These are phyloP conservation scores for Drosophila ohnishii DNA, from an alignment of 1,140 invertebrate species.

Conservation along the genomic window DNA sequence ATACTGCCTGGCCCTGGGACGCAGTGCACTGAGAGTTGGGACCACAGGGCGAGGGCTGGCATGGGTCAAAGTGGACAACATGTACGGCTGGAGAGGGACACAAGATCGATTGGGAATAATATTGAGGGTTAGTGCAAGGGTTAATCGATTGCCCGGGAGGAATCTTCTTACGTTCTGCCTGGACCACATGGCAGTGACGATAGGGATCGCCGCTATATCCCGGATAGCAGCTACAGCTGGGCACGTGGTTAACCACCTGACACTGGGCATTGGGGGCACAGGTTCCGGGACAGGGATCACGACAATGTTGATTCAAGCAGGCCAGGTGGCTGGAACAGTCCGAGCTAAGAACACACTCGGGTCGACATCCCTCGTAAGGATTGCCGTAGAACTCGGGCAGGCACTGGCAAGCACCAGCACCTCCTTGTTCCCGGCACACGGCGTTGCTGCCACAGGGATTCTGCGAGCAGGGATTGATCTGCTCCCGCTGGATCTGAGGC, in stretches of 20 bases:
- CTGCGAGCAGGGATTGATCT: constrained; percentile 85
- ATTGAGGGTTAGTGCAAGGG: constrained; percentile 80
- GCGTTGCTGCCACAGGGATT: constrained; percentile 87
- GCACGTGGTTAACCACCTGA: constrained; percentile 90
- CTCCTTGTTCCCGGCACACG: constrained; percentile 86
- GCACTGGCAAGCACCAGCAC: constrained; percentile 83
- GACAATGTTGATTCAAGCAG: constrained; percentile 91
- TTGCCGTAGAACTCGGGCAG: constrained; percentile 85
- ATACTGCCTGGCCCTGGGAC: constrained; percentile 86
- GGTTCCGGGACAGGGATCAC: constrained; percentile 90
- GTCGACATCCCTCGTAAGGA: constrained; percentile 88
- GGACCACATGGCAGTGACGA: constrained; percentile 78
- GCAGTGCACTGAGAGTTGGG: constrained; percentile 88
- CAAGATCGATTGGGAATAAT: constrained; percentile 33
- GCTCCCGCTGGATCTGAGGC: constrained; percentile 82
- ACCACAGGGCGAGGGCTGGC: constrained; percentile 89
- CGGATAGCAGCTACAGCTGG: constrained; percentile 89
- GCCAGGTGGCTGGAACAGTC: constrained; percentile 90
- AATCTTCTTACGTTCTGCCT: constrained; percentile 83
- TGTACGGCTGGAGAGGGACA: constrained; percentile 61
- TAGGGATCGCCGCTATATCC: constrained; percentile 91
- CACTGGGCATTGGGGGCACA: constrained; percentile 92
- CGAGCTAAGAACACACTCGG: constrained; percentile 90
- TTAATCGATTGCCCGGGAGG: constrained; percentile 5
- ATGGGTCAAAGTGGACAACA: constrained; percentile 84